Evolutionary conservation across 2,888 invertebrate genomes (phyloP), one percentile per base, ranked within the genome.

Genomic region (Entomobrya multifasciata): DNA sequence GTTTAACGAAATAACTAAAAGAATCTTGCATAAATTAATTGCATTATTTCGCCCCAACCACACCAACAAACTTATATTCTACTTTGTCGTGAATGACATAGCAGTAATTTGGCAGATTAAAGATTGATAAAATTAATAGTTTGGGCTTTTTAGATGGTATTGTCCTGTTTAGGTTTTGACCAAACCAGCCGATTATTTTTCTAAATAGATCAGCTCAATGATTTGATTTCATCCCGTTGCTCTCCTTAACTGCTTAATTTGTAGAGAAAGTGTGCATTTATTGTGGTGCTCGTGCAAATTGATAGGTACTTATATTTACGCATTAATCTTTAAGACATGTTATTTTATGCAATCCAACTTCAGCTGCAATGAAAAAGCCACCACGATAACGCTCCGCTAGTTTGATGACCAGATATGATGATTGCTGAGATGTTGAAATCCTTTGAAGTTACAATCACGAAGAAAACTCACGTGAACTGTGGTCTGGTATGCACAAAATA

Each of bases 51-150:
- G 17, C 36, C 65, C n/a, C 17, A 65, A 36, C 65, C 41, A 36
- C 60, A 60, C 4, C 17, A 70, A 47, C 22, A 67, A 30, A n/a
- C 65, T 65, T 10, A 25, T 55, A 60, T 78, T 62, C 25, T 20
- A 6, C 22, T 25, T n/a, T 17, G 20, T 67, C 80, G 80, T 80
- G 80, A 27, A 22, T 36, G 25, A 80, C 67, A 36, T 79, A 49
- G 15, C 80, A 41, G 67, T 36, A 65, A 80, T 67, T 80, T 77
- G 27, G 6, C 22, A 57, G 44, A 60, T 77, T 36, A 6, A 60
- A 57, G 2, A n/a, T 13, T 30, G 30, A 52, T 74, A 74, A 52
- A 74, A 52, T 52, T 52, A 74, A 74, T 74, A 49, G 30, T 36
- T 36, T 36, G 4, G 8, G 4, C 22, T 49, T 3, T 72, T 49